Evolutionary conservation across 2,797 vertebrate genomes (phyloP), one percentile per base, ranked within the genome.

Genomic region (Oreochromis mossambicus): DNA sequence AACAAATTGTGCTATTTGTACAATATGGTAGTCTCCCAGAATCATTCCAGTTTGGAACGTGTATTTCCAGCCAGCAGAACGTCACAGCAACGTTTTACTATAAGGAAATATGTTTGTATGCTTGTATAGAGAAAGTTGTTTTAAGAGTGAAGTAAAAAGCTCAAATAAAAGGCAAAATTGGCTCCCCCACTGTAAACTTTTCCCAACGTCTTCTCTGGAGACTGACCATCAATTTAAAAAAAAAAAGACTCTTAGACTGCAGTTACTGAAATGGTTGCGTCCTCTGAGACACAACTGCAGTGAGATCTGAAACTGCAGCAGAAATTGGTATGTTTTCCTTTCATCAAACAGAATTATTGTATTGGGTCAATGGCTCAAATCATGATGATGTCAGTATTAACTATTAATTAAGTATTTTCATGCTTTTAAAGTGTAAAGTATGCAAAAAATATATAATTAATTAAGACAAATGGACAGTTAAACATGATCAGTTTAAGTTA

Each of bases 141-240:
- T 41, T 14, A 41, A 41, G n/a, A 41, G 0, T 19, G 58, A 2
- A 63, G 29, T 36, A 36, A 36, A 9, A 9, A 8, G 29, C 56
- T 61, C 1, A 61, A 61, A 19, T 11, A 24, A 41, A 68, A 21
- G n/a, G 36, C 3, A 43, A 41, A 68, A 41, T 66, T 0, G 0
- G 12, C 12, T 14, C 11, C n/a, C 17, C 38, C 4, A 38, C 36
- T 66, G 61, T 5, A 66, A 66, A 24, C n/a, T 1, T 68, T 70
- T 70, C 38, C 15, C 38, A 26, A 43, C 26, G 38, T 46, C 36
- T 21, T 70, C 8, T 43, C 66, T 70, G 8, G 21, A 68, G 63
- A 43, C 36, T 68, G 36, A 68, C 12, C 1, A 9, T 24, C 5
- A 41, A 14, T 21, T 36, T 1, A 7, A n/a, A 58, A 4, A 10